Base-by-base conservation (phyloP, 1,140 invertebrate genomes). In the Anastrepha ludens region DNA sequence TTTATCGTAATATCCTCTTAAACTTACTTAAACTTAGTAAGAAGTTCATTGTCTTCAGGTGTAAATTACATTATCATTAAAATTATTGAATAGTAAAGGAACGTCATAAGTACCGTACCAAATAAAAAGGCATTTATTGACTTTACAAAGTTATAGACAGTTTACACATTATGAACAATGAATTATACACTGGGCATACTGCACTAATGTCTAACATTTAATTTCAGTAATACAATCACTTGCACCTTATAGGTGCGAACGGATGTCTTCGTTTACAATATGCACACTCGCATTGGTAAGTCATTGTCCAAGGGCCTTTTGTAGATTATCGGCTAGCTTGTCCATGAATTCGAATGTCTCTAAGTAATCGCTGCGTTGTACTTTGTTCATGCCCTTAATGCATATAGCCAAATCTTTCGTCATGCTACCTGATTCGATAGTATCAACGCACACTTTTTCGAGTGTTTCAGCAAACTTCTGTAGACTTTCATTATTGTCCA, bases 391-490 rank as follows among this genome's bases (percentile, higher is more conserved):
- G 88, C 98, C 98, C 94, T 99, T 99, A 89, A 99, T 98, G 93
- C 99, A 99, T 93, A 99, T 98, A 59, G 99, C 99, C 90, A 99
- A 95, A 95, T 99, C 99, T 93, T 99, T 99, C n/a, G 99, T 99
- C 98, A 99, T 99, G 81, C 95, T 94, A 29, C 98, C 99, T 87
- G 96, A 94, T 93, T 99, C 98, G 89, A 99, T 99, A 0, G 99
- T 99, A 88, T 97, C 96, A 87, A 99, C 94, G 93, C 98, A 99
- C 4, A 98, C 98, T 89, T 95, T 95, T 91, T 99, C 99, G 55
- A 99, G 94, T 47, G 95, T 96, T 88, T 97, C 94, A 47, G 97
- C 96, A 93, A 99, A 99, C 17, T 96, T 94, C 87, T 95, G 94
- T 29, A 99, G 94, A 87, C 94, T 94, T 29, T 94, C 89, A 91